A percentile compares a stretch with the other conserved stretches of the same genome.
phyloP scores from a whole-genome alignment of 2,113 vertebrate species.

The Pseudorasbora parva region DNA sequence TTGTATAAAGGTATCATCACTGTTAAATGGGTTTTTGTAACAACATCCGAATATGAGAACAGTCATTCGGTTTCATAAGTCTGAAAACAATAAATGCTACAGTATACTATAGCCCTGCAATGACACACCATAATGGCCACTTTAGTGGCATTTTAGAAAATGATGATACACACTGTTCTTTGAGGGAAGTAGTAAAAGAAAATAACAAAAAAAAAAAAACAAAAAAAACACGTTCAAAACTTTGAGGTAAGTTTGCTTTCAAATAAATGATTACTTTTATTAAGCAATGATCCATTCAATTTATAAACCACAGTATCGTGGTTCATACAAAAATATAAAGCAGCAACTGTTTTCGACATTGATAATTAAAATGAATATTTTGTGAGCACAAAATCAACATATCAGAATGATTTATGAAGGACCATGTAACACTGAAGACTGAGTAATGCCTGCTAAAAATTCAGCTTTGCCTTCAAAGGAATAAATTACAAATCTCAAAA shows the following conservation, averaged over 20 bases:
- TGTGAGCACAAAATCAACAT: neutral
- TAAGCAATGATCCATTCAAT: too few species aligned
- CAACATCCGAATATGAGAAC: neutral
- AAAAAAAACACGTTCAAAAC: neutral
- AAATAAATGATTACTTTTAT: too few species aligned
- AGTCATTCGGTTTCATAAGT: constrained; percentile 30
- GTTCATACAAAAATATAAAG: neutral
- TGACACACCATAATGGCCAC: constrained; percentile 2
- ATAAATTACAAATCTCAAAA: neutral
- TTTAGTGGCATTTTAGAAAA: constrained; percentile 19
- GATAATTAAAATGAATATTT: neutral
- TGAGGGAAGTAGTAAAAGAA: neutral
- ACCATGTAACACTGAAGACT: neutral
- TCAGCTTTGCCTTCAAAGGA: neutral
- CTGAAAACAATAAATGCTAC: constrained; percentile 14
- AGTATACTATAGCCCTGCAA: constrained; percentile 1
- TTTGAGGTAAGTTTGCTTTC: neutral
- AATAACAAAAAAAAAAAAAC: neutral
- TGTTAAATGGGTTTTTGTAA: constrained; percentile 15
- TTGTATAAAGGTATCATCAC: constrained; percentile 35
- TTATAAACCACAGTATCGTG: too few species aligned
- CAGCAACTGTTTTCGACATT: neutral
- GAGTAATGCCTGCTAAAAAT: neutral
- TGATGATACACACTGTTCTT: neutral
- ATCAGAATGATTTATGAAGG: neutral